Base-by-base conservation (phyloP, 2,113 vertebrate species). In the Dicrurus megarhynchus region DNA sequence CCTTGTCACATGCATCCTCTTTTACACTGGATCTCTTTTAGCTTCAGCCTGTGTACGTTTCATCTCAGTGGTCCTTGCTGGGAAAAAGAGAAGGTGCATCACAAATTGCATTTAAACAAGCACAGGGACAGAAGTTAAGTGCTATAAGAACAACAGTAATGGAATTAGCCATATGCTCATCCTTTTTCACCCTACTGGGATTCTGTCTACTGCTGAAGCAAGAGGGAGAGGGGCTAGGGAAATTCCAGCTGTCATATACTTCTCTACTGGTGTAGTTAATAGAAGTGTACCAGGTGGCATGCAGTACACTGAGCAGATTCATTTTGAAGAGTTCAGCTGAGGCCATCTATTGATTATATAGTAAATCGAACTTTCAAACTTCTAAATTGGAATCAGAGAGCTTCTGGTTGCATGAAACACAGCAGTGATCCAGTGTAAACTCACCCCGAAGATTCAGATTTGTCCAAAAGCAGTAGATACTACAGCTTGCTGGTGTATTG, bases 31-130 rank as follows among this genome's bases (percentile, higher is more conserved):
- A 80, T 76, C 5, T 64, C 61, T 83, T 84, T 49, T 32, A 71
- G 35, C 18, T 63, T 82, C 79, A 82, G 49, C 23, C 32, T 56
- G 16, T 41, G 35, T 20, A 26, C 6, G 20, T 69, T 93, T 47
- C 27, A 3, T 77, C 44, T 77, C 73, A 75, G 56, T 2, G 2
- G 47, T 75, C 69, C 41, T 95, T 92, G 44, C 57, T 73, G 44
- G 19, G 59, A 79, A 76, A 75, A 88, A 84, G n/a, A 75, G 32
- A 63, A 56, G 61, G 13, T 68, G 53, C 37, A 53, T 41, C 32
- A 89, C 49, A 89, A 95, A 84, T 84, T 75, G 30, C 23, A 39
- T 89, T 81, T 94, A 69, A 89, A 93, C 39, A 79, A 93, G 87
- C 30, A 32, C 37, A 88, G 78, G 70, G 74, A 82, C 26, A 71